Evolutionary conservation across 2,797 vertebrate genomes (phyloP).

Genomic region (Tenualosa ilisha): DNA sequence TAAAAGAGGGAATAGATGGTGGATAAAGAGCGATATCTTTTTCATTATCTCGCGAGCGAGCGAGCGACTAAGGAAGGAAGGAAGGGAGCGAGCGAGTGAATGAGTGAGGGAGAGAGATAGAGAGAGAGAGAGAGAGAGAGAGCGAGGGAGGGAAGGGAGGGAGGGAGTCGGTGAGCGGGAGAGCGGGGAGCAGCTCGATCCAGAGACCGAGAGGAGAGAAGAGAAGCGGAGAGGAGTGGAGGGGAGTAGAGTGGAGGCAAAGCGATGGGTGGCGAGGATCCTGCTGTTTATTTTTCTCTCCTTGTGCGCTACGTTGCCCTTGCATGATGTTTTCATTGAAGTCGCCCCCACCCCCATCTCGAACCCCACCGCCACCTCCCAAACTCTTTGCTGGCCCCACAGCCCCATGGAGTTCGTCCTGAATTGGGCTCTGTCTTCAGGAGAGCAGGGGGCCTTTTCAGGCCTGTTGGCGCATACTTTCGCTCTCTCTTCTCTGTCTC

Average conservation of each 20-base stretch:
- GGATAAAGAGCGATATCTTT: slow-evolving; percentile 58
- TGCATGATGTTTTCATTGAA: slow-evolving; percentile 74
- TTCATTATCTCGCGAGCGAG: slow-evolving; percentile 47
- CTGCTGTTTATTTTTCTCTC: slow-evolving; percentile 65
- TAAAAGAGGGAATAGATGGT: slow-evolving; percentile 54
- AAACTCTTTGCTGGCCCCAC: slow-evolving; percentile 6
- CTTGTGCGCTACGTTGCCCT: slow-evolving; percentile 56
- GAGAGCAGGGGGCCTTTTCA: slow-evolving; percentile 70
- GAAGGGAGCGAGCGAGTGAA: background rate
- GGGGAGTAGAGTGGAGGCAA: slow-evolving; percentile 33
- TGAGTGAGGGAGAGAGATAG: background rate
- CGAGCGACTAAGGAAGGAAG: background rate
- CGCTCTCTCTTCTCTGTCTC: background rate
- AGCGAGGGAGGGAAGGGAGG: background rate
- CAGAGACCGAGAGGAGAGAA: background rate
- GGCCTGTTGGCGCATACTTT: slow-evolving; percentile 60
- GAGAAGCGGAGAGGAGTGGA: too few relatives aligned
- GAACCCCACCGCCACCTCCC: background rate
- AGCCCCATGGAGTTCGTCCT: slow-evolving; percentile 68
- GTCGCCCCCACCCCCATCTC: slow-evolving; percentile 53
- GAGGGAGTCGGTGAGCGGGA: background rate
- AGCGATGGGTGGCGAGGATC: slow-evolving; percentile 60
- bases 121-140: background rate
- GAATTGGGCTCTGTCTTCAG: slow-evolving; percentile 72
- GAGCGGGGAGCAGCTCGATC: background rate